A percentile compares a stretch with the other conserved stretches of the same genome.
These are phyloP conservation scores for Illadopsis cleaveri DNA, from an alignment of 2,113 vertebrate genomes.

Conservation along the genomic window DNA sequence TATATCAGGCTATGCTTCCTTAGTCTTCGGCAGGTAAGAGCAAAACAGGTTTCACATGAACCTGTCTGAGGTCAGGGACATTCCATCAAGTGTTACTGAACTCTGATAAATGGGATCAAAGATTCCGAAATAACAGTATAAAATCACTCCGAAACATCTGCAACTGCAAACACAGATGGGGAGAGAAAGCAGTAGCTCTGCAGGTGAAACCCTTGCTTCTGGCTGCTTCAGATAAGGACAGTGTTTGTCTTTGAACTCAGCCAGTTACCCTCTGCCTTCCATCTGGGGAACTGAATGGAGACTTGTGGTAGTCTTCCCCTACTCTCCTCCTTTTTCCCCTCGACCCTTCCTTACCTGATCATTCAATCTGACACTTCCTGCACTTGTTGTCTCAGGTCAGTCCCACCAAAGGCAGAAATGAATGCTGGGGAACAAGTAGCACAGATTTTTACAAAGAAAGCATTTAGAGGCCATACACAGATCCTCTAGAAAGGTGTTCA, in stretches of 20 bases:
- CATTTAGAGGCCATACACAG: neutral
- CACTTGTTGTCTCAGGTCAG: neutral
- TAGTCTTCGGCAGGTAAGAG: neutral
- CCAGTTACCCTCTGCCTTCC: neutral
- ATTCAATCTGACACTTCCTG: neutral
- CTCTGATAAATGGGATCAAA: slow-evolving; percentile 44
- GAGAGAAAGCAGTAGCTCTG: neutral
- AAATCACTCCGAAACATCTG: neutral
- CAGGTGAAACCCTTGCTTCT: neutral
- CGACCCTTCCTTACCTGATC: neutral
- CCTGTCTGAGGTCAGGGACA: neutral
- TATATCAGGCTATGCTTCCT: neutral
- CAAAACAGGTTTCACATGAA: neutral
- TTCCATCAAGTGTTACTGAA: neutral
- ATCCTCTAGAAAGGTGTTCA: neutral
- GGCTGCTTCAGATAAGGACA: neutral
- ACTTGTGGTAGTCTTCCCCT: neutral
- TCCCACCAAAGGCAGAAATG: neutral
- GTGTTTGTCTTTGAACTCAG: neutral
- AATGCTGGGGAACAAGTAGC: neutral
- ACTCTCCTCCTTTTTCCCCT: neutral
- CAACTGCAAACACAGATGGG: neutral
- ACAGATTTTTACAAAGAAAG: neutral
- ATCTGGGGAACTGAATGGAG: neutral
- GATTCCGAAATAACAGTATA: neutral